These are phyloP conservation scores for Spodoptera littoralis DNA, from an alignment of 2,888 invertebrate species.

Conservation along the genomic window DNA sequence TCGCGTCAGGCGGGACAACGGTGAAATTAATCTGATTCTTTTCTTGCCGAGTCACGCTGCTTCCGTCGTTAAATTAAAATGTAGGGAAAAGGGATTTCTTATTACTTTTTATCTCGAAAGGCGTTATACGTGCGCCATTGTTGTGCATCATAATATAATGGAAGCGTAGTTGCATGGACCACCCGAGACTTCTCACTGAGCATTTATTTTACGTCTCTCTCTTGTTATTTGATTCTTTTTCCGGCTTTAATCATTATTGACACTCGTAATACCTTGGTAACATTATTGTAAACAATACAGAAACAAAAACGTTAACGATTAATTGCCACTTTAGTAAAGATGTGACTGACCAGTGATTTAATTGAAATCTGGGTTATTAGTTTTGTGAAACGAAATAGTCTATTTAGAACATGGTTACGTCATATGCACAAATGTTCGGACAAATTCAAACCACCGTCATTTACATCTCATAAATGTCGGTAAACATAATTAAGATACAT, in stretches of 20 bases:
- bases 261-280: background rate
- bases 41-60: slow-evolving; percentile 84
- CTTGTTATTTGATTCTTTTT: slow-evolving; percentile 38
- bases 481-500: slow-evolving; percentile 79
- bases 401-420: slow-evolving; percentile 45
- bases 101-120: slow-evolving; percentile 69
- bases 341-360: slow-evolving; percentile 14
- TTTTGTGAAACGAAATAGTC: slow-evolving; percentile 43
- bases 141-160: slow-evolving; percentile 60
- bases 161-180: slow-evolving; percentile 67
- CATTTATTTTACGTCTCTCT: slow-evolving; percentile 59
- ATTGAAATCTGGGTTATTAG: slow-evolving; percentile 51
- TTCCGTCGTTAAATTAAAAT: slow-evolving; percentile 86
- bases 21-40: slow-evolving; percentile 82
- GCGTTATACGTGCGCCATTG: slow-evolving; percentile 62
- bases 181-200: slow-evolving; percentile 67
- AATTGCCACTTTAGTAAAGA: slow-evolving; percentile 17
- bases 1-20: slow-evolving; percentile 66
- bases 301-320: slow-evolving; percentile 15
- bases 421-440: slow-evolving; percentile 45
- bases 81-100: slow-evolving; percentile 76
- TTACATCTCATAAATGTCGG: slow-evolving; percentile 64
- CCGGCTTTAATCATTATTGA: slow-evolving; percentile 29
- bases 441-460: slow-evolving; percentile 64
- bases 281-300: too few species aligned